Evolutionary conservation across 2,888 invertebrate species (phyloP).

Genomic region (Congeria kusceri): DNA sequence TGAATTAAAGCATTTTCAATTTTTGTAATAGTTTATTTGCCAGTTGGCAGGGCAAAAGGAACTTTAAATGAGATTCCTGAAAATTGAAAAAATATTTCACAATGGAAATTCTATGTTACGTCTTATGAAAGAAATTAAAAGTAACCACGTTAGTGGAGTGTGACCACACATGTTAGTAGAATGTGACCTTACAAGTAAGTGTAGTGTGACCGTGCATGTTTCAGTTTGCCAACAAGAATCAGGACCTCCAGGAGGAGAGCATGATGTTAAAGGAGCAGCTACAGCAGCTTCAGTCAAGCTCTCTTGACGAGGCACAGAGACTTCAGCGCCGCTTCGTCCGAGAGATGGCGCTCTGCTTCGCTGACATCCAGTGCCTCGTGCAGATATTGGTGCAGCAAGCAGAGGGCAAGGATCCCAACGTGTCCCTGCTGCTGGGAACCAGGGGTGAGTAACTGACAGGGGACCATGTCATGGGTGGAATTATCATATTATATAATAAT

Average conservation of each 20-base stretch:
- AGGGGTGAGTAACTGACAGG: slow-evolving; percentile 70
- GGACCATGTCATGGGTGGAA: too few species aligned
- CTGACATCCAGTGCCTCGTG: slow-evolving; percentile 80
- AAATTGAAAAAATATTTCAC: too few species aligned
- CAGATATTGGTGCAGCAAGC: slow-evolving; percentile 81
- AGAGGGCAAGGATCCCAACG: slow-evolving; percentile 81
- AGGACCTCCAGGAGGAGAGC: slow-evolving; percentile 80
- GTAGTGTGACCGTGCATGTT: not conserved
- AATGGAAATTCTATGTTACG: too few species aligned
- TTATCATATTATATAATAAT: too few species aligned
- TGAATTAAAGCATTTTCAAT: too few species aligned
- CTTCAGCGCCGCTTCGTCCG: slow-evolving; percentile 77
- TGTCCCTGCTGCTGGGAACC: slow-evolving; percentile 80
- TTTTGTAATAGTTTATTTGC: too few species aligned
- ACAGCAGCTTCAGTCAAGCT: slow-evolving; percentile 73
- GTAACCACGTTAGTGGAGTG: too few species aligned
- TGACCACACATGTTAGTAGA: too few species aligned
- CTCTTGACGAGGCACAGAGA: slow-evolving; percentile 71
- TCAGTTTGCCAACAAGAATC: slow-evolving; percentile 79
- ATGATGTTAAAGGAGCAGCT: slow-evolving; percentile 76
- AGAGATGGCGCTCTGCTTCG: slow-evolving; percentile 80
- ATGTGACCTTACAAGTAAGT: too few species aligned
- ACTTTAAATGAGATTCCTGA: too few species aligned
- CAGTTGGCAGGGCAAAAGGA: too few species aligned
- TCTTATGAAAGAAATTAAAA: too few species aligned